A percentile compares a stretch with the other conserved stretches of the same genome.
phyloP scores from a whole-genome alignment of 2,113 vertebrate species.

The Deroptyus accipitrinus region DNA sequence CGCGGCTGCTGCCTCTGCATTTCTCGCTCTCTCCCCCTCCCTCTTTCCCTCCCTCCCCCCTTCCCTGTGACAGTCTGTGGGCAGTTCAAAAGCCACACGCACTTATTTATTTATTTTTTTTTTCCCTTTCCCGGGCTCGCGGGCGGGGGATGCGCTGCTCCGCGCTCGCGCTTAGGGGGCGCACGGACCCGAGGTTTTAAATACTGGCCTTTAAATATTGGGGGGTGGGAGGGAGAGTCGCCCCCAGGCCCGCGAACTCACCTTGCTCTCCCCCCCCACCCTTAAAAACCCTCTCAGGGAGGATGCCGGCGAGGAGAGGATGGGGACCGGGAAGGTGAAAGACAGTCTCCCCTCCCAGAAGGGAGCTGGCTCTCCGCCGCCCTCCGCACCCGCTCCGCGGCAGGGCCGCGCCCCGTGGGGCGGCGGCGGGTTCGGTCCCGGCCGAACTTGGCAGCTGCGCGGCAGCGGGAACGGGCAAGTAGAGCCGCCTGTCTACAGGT shows the following conservation, averaged over 20 bases:
- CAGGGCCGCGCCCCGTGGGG: background rate
- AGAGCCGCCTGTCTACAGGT: background rate
- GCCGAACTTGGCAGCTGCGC: background rate
- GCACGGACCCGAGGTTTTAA: conserved; percentile 11
- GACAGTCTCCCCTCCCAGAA: background rate
- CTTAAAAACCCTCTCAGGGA: background rate
- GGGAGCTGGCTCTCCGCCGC: background rate
- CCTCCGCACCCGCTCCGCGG: background rate
- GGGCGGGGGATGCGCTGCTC: background rate
- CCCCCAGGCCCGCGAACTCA: background rate
- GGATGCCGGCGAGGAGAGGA: background rate
- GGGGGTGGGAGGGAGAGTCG: background rate
- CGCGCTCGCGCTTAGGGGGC: conserved; percentile 43
- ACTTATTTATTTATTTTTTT: conserved; percentile 24
- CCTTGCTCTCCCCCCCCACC: background rate
- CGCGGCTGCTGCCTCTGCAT: conserved; percentile 79
- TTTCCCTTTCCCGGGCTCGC: background rate
- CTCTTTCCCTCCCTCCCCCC: conserved; percentile 60
- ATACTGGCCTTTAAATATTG: background rate
- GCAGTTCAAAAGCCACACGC: conserved; percentile 65
- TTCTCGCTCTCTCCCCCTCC: conserved; percentile 76
- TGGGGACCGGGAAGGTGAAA: background rate
- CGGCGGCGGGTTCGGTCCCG: background rate
- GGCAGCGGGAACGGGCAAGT: background rate
- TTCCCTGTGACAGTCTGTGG: conserved; percentile 59